These are phyloP conservation scores for Crypturellus tataupa DNA, from an alignment of 2,797 vertebrate genomes.

Conservation along the genomic window DNA sequence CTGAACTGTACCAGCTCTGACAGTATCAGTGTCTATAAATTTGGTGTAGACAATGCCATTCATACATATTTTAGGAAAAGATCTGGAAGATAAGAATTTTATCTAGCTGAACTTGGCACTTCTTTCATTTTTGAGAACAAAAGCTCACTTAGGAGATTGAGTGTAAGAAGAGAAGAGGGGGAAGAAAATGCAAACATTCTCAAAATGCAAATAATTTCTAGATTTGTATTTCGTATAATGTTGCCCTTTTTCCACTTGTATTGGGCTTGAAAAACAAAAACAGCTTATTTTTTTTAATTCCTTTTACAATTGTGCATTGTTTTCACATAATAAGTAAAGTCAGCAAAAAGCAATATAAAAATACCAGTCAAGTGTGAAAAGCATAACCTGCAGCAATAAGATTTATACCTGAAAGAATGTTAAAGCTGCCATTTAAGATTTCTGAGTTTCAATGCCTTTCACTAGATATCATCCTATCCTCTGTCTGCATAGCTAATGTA, in stretches of 20 bases:
- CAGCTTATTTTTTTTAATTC: slow-evolving; percentile 43
- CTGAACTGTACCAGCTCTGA: not conserved
- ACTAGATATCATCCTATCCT: slow-evolving; percentile 59
- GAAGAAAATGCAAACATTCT: slow-evolving; percentile 46
- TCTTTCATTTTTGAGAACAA: not conserved
- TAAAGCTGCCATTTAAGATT: slow-evolving; percentile 73
- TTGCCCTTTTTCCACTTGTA: slow-evolving; percentile 52
- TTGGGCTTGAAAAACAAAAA: slow-evolving; percentile 48
- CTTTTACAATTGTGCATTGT: slow-evolving; percentile 59
- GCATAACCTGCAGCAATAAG: slow-evolving; percentile 58
- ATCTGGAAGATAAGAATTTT: not conserved
- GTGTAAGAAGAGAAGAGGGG: not conserved
- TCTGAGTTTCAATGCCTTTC: slow-evolving; percentile 65
- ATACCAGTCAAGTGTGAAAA: slow-evolving; percentile 67
- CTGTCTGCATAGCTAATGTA: slow-evolving; percentile 77
- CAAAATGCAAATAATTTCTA: slow-evolving; percentile 49
- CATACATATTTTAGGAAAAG: not conserved
- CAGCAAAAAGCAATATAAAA: slow-evolving; percentile 74
- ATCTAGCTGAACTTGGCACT: not conserved
- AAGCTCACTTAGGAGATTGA: not conserved
- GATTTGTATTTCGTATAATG: slow-evolving; percentile 9
- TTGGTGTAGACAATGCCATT: not conserved
- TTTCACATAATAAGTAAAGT: slow-evolving; percentile 59
- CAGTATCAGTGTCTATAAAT: not conserved
- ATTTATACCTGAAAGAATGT: slow-evolving; percentile 64